Conservation (phyloP, 2,888 invertebrate species). For the Agriotes lineatus region DNA sequence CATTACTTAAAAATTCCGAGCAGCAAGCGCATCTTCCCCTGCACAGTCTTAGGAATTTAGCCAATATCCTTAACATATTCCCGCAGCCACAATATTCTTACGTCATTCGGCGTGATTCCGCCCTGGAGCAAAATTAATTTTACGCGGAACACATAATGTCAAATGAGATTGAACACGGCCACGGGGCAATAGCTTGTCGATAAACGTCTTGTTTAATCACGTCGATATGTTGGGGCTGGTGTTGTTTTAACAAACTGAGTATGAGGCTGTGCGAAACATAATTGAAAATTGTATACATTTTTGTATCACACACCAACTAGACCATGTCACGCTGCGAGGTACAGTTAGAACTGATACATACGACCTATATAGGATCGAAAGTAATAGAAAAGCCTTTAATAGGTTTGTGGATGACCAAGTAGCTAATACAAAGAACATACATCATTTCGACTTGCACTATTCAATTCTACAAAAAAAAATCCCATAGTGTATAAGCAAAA, state of each 20-base stretch:
- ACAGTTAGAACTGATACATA: too few relatives aligned
- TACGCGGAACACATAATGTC: constrained; percentile 17
- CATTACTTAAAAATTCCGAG: constrained; percentile 4
- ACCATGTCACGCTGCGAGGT: too few relatives aligned
- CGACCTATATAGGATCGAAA: too few relatives aligned
- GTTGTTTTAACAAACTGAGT: constrained; percentile 7
- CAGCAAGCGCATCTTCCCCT: not conserved
- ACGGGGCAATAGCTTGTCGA: constrained; percentile 25
- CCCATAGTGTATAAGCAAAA: too few relatives aligned
- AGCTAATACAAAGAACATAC: too few relatives aligned
- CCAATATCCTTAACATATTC: constrained; percentile 25
- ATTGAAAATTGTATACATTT: too few relatives aligned
- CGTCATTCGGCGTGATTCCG: constrained; percentile 20
- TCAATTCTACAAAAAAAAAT: too few relatives aligned
- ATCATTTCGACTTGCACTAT: too few relatives aligned
- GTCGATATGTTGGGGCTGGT: constrained; percentile 2
- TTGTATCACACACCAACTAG: too few relatives aligned
- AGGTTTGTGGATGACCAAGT: too few relatives aligned
- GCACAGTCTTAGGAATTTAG: constrained; percentile 1
- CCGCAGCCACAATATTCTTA: constrained; percentile 22
- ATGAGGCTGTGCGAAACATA: too few relatives aligned
- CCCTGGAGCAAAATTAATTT: constrained; percentile 27
- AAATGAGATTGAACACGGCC: constrained; percentile 14
- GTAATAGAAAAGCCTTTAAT: too few relatives aligned
- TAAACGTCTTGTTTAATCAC: constrained; percentile 34